A percentile compares a stretch with the other conserved stretches of the same genome.
Conservation (phyloP, 92 coral and sea anemone species). For the Porites cylindrica region DNA sequence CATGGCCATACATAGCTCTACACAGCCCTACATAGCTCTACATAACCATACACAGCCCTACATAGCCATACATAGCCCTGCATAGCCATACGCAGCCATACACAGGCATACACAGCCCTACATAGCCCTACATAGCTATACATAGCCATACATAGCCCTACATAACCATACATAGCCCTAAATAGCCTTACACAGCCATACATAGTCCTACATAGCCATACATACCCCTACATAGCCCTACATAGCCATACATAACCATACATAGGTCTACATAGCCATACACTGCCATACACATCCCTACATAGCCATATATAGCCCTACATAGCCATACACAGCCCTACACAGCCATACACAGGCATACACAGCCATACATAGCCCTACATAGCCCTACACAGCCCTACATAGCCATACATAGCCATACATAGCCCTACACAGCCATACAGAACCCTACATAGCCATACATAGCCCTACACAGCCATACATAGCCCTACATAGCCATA, state of each 20-base stretch:
- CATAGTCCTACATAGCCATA: slow-evolving; percentile 5
- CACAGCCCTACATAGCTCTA: not conserved
- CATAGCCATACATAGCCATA: slow-evolving; percentile 3
- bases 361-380: not conserved
- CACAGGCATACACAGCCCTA: not conserved
- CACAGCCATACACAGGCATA: slow-evolving; percentile 3
- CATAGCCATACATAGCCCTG: not conserved
- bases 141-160: slow-evolving; percentile 1
- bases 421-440: not conserved
- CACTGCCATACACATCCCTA: not conserved
- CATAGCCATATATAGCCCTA: slow-evolving; percentile 2
- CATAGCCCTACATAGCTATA: not conserved
- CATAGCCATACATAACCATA: not conserved
- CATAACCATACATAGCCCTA: not conserved
- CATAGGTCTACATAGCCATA: not conserved
- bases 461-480: not conserved
- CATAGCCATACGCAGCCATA: not conserved
- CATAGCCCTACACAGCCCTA: slow-evolving; percentile 4
- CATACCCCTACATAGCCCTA: not conserved
- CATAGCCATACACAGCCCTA: not conserved
- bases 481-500: not conserved
- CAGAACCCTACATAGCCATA: not conserved
- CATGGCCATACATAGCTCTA: not conserved
- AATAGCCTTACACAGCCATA: slow-evolving; percentile 1
- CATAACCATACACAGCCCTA: slow-evolving; percentile 13